Evolutionary conservation across 2,113 vertebrate genomes (phyloP).

Genomic region (Alligator sinensis): DNA sequence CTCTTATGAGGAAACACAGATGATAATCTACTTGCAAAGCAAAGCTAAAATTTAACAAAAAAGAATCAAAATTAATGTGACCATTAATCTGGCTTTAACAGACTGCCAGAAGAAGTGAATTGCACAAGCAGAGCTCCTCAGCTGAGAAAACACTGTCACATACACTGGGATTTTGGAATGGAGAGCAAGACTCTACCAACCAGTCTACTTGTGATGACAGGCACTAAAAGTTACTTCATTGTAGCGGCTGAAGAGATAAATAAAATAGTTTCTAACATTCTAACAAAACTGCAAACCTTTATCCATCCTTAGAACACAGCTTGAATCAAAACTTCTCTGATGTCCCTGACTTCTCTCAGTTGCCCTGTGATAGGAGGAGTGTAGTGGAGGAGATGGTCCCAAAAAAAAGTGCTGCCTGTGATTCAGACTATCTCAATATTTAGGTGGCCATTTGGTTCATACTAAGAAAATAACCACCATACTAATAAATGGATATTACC

Average conservation of each 20-base stretch:
- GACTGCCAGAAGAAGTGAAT: conserved; percentile 20
- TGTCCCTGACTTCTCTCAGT: neutral
- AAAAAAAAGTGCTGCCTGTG: neutral
- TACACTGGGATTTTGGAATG: neutral
- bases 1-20: neutral
- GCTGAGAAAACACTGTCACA: neutral
- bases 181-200: neutral
- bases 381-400: neutral
- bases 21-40: conserved; percentile 24
- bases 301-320: neutral
- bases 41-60: neutral
- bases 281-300: neutral
- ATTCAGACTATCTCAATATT: neutral
- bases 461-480: neutral
- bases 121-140: neutral
- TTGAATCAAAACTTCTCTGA: neutral
- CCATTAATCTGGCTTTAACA: conserved; percentile 25
- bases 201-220: neutral
- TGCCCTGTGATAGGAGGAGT: neutral
- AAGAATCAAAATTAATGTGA: conserved; percentile 38
- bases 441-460: neutral
- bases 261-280: too few species aligned
- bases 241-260: too few species aligned
- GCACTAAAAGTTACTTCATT: neutral
- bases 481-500: neutral